Evolutionary conservation across 1,140 invertebrate species (phyloP).

Genomic region (Zaprionus africanus): DNA sequence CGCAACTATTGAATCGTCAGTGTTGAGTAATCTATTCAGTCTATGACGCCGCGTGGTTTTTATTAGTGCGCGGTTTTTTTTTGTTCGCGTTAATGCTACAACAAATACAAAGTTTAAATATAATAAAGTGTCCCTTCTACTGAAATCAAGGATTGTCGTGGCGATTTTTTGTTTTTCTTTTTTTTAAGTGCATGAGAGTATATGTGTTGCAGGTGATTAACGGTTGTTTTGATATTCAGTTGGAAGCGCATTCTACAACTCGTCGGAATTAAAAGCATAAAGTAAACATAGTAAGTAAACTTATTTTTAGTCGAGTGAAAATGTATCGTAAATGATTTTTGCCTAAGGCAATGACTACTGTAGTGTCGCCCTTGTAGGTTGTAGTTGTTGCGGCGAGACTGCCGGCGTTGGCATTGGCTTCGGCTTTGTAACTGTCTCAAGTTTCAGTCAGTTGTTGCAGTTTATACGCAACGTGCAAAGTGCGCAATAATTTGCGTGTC

Average conservation of each 20-base stretch:
- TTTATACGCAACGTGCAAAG: constrained; percentile 53
- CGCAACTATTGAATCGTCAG: not conserved
- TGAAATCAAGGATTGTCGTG: not conserved
- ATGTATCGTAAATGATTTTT: not conserved
- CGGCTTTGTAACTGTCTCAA: constrained; percentile 13
- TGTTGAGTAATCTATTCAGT: not conserved
- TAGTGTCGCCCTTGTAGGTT: constrained; percentile 20
- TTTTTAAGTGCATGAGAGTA: no score
- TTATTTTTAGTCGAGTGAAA: no score
- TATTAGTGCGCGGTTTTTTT: not conserved
- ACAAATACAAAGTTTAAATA: no score
- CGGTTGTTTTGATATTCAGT: not conserved
- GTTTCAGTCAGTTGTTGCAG: constrained; percentile 41
- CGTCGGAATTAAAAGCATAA: not conserved
- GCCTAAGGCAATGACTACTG: not conserved
- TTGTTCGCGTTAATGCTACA: not conserved
- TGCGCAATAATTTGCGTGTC: constrained; percentile 62
- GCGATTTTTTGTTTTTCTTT: not conserved
- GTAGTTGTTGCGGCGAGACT: constrained; percentile 1
- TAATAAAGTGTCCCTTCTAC: not conserved
- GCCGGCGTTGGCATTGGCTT: not conserved
- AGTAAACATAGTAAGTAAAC: not conserved
- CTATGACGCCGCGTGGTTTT: not conserved
- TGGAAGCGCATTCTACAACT: not conserved
- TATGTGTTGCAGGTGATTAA: no score